phyloP scores from a whole-genome alignment of 2,888 invertebrate species.

The Eudasyphora cyanicolor region DNA sequence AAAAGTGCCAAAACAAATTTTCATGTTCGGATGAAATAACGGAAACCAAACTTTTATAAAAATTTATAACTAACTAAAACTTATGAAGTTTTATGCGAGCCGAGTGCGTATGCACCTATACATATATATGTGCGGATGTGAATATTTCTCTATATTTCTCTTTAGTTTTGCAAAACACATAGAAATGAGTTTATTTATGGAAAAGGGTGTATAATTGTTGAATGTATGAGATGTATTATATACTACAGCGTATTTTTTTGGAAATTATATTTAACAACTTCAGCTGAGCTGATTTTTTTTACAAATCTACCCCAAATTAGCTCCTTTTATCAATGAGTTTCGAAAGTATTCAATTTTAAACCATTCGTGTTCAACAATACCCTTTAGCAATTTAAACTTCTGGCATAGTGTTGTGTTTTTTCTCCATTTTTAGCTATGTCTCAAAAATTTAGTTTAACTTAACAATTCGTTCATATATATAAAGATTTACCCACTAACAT shows the following conservation, averaged over 20 bases:
- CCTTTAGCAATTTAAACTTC: not conserved
- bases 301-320: too few species aligned
- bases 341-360: too few species aligned
- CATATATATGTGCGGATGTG: not conserved
- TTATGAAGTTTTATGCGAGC: not conserved
- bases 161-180: not conserved
- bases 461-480: not conserved
- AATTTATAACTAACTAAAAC: slow-evolving; percentile 35
- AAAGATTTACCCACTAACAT: not conserved
- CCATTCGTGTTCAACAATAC: too few species aligned
- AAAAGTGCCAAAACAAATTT: slow-evolving; percentile 35
- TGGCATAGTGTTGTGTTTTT: not conserved
- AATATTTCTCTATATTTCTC: not conserved
- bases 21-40: slow-evolving; percentile 28
- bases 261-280: too few species aligned
- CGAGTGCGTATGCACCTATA: too few species aligned
- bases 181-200: not conserved
- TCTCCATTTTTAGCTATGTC: not conserved
- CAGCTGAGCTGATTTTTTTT: too few species aligned
- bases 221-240: too few species aligned
- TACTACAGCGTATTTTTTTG: too few species aligned
- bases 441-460: slow-evolving; percentile 3
- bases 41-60: slow-evolving; percentile 23
- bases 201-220: not conserved
- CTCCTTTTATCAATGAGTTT: too few species aligned